Evolutionary conservation across 2,113 vertebrate genomes (phyloP), one percentile per base, ranked within the genome.

Genomic region (Caranx ignobilis): DNA sequence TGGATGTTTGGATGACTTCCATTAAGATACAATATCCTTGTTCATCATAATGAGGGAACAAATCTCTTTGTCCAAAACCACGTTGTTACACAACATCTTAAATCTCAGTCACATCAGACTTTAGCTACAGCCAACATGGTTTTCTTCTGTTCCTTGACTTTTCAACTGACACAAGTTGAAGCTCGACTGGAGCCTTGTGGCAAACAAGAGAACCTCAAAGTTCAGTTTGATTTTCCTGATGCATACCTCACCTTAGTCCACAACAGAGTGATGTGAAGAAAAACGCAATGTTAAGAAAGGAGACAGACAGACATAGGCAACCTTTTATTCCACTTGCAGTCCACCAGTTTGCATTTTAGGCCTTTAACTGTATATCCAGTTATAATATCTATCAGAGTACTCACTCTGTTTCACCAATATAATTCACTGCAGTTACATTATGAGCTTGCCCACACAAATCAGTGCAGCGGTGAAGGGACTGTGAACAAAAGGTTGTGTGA

Each of bases 401-500:
- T 37, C 2, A 13, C 5, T 50, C 11, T 13, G 6, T 6, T 41
- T 47, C 10, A 62, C 9, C 16, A 4, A 56, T 41, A 26, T 66
- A 47, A 76, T 68, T 26, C 5, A 54, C 12, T 31, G 18, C 43
- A 47, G 55, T 48, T 16, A 54, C 19, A 15, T 41, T 41, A 16
- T 11, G 1, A 74, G 71, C 11, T 55, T 2, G 18, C 75, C 72
- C 61, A 84, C 26, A 78, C 34, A 71, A 79, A 84, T 70, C 26
- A 3, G 11, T n/a, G 57, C 61, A 48, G 59, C 55, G 67, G 59
- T 61, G 3, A 35, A 75, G 80, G 81, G 70, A 89, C 71, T 3
- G 87, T 62, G 81, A 88, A 89, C 74, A 86, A 84, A 91, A 84
- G 82, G 71, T 81, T 92, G 85, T 31, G 48, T 57, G 61, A 77